Evolutionary conservation across 2,113 vertebrate genomes (phyloP).

Genomic region (Cepphus grylle): DNA sequence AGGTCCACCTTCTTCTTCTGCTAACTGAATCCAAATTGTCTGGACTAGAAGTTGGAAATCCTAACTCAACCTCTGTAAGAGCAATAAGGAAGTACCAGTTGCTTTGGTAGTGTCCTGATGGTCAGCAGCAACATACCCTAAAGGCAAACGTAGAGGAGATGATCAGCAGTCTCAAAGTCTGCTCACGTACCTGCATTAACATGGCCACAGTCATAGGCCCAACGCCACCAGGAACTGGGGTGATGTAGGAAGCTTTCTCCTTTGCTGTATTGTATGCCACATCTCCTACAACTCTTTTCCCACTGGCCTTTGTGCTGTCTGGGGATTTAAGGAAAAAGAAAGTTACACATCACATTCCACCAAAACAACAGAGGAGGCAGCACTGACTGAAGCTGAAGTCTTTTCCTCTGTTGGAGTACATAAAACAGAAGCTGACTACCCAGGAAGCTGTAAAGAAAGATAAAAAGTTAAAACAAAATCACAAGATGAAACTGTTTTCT

Average conservation of each 20-base stretch:
- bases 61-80: background rate
- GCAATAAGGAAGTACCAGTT: background rate
- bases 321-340: slow-evolving; percentile 29
- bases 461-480: background rate
- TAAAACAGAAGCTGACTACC: background rate
- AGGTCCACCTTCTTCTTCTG: background rate
- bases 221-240: slow-evolving; percentile 95
- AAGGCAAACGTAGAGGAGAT: background rate
- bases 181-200: slow-evolving; percentile 88
- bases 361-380: background rate
- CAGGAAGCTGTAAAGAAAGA: background rate
- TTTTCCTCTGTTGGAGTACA: background rate
- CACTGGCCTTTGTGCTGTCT: slow-evolving; percentile 87
- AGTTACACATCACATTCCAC: background rate
- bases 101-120: background rate
- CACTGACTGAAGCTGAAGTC: background rate
- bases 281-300: slow-evolving; percentile 91
- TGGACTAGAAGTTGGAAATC: background rate
- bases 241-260: slow-evolving; percentile 89
- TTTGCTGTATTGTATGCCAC: slow-evolving; percentile 86
- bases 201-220: slow-evolving; percentile 99
- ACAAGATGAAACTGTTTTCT: background rate
- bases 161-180: background rate
- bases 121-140: background rate
- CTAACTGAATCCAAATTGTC: background rate